Evolutionary conservation across 2,888 invertebrate genomes (phyloP), one percentile per base, ranked within the genome.

Genomic region (Archips crataeganus): DNA sequence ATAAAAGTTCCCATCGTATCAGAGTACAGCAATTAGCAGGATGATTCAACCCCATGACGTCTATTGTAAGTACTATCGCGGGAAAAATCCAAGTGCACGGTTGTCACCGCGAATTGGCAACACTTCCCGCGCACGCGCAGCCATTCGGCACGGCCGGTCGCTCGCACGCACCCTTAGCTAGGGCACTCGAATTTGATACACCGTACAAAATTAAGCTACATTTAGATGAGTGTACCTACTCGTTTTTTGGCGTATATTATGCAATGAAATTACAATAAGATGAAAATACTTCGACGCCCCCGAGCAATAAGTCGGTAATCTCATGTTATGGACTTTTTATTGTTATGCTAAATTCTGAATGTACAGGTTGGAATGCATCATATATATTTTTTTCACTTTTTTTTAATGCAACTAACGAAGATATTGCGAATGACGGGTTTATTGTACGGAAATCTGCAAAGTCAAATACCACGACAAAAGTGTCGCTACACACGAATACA

Each of bases 31-130:
- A 83, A 84, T 84, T 85, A 88, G 70, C 72, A 78, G 71, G 80
- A 79, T 77, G 80, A 81, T 76, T 81, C 85, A 85, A 87, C 87
- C 88, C 84, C 86, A 82, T 80, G 82, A 80, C 79, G 78, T 78
- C 66, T 70, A 61, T 61, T 71, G 65, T 69, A 42, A 49, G 45
- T 79, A 79, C 76, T 77, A 70, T 77, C 76, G 85, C 85, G 87
- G 84, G 86, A 87, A 84, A 85, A 87, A 85, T 85, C 82, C 82
- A 66, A 74, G 77, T 79, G 73, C 81, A 89, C 83, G 91, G 85
- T 84, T 91, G 92, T 91, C 93, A 86, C 87, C 87, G 81, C 88
- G 88, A 87, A 87, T 89, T 85, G 84, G 77, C 63, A 70, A 79
- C 77, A 77, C 74, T 78, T 79, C 74, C 75, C 69, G 74, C 85